Evolutionary conservation across 2,888 invertebrate genomes (phyloP), one percentile per base, ranked within the genome.

Genomic region (Troilus luridus): DNA sequence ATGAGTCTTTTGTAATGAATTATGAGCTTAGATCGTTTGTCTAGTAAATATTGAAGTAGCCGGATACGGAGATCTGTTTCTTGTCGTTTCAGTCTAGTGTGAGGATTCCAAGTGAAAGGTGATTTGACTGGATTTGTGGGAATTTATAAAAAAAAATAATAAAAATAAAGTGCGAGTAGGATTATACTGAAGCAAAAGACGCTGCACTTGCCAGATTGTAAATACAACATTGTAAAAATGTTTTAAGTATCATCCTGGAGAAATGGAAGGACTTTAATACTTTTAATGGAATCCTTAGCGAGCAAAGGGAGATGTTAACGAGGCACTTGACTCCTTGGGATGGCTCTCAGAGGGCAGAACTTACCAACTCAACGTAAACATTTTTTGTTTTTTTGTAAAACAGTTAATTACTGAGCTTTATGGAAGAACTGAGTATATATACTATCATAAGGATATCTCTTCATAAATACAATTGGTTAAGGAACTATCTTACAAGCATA

Each of bases 231-330:
- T 64, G 8, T 64, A n/a, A 64, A n/a, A 64, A 64, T 64, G 21
- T n/a, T 64, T n/a, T n/a, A 64, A 64, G 62, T n/a, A 64, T 64
- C n/a, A 64, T 64, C 9, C n/a, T n/a, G n/a, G 64, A 64, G n/a
- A 1, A n/a, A n/a, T 8, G 10, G n/a, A 10, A n/a, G 64, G 10
- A n/a, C n/a, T 64, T 62, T 64, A 64, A n/a, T 64, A 64, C 64
- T 64, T 64, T n/a, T 64, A 64, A 64, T 64, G 64, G 64, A 64
- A n/a, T n/a, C 64, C 64, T 64, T 64, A n/a, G n/a, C n/a, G n/a
- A 64, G n/a, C 8, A 10, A n/a, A 11, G 10, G 3, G n/a, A 12
- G 64, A 64, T 64, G 64, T 8, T 64, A 64, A 64, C 64, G 64
- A 64, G 64, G 11, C 64, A 64, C 64, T 64, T 10, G 64, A 64